These are phyloP conservation scores for Bathybates hornii DNA, from an alignment of 2,113 vertebrate genomes.

Conservation along the genomic window DNA sequence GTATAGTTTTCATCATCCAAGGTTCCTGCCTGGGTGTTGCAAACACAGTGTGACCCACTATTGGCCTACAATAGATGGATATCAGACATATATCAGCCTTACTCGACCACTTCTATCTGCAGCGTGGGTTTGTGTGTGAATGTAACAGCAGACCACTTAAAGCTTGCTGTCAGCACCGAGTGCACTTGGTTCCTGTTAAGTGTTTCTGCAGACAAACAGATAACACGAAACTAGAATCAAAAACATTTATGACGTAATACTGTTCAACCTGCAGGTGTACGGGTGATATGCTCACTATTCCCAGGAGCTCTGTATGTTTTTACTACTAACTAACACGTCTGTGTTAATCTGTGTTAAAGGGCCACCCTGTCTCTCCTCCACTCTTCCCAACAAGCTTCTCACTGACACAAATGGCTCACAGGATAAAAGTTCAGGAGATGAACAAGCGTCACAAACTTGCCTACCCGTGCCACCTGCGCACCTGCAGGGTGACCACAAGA, in stretches of 20 bases:
- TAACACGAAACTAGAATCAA: not conserved
- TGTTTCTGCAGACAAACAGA: not conserved
- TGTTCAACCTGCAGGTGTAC: not conserved
- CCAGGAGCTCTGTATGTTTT: not conserved
- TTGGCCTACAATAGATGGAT: not conserved
- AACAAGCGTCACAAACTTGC: not conserved
- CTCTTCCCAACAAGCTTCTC: not conserved
- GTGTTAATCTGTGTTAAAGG: not conserved
- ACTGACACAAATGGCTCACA: not conserved
- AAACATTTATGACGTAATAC: not conserved
- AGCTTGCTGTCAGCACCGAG: not conserved
- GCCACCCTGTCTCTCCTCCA: not conserved
- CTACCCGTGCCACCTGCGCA: accelerated
- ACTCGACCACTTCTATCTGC: not conserved
- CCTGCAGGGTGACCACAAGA: not conserved
- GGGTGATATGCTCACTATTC: not conserved
- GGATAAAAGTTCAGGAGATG: not conserved
- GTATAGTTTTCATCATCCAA: not conserved
- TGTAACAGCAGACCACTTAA: not conserved
- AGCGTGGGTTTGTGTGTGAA: not conserved
- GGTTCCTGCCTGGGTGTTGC: not conserved
- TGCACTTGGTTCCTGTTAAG: not conserved
- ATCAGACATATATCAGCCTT: not conserved
- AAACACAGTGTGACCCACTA: not conserved
- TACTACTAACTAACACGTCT: not conserved